A percentile compares a stretch with the other conserved stretches of the same genome.
Evolutionary conservation across 2,797 vertebrate genomes (phyloP).

Genomic region (Onychomys leucogaster): DNA sequence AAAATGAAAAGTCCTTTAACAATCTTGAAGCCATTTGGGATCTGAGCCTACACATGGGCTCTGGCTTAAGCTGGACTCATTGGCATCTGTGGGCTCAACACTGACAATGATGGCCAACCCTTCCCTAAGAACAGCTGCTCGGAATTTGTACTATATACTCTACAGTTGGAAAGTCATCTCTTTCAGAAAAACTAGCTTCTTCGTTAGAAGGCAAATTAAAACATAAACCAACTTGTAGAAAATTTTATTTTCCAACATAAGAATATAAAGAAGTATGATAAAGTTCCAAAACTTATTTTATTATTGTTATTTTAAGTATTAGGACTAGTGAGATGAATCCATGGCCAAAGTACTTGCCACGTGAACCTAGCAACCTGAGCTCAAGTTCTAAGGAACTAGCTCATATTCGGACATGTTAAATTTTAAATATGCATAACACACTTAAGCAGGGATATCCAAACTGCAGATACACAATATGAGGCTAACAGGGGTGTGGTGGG

Average conservation of each 20-base stretch:
- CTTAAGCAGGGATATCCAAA: conserved; percentile 6
- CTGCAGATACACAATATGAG: background rate
- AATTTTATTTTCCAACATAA: conserved; percentile 60
- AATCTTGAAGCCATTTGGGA: conserved; percentile 54
- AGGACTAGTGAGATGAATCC: background rate
- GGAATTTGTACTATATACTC: background rate
- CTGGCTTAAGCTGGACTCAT: conserved; percentile 29
- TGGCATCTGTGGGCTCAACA: conserved; percentile 23
- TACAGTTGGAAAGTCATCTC: conserved; percentile 51
- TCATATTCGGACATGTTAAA: background rate
- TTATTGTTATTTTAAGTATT: background rate
- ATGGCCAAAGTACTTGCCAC: background rate
- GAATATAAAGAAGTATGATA: conserved; percentile 44
- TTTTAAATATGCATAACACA: background rate
- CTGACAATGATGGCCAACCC: background rate
- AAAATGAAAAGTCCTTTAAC: conserved; percentile 51
- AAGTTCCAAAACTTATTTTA: conserved; percentile 24
- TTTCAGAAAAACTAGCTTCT: conserved; percentile 11
- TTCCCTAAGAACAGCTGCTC: background rate
- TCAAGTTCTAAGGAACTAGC: background rate
- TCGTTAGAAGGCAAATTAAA: conserved; percentile 38
- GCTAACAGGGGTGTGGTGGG: background rate
- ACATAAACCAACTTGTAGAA: conserved; percentile 29
- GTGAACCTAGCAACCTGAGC: background rate
- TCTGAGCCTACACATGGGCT: conserved; percentile 32